A percentile compares a stretch with the other conserved stretches of the same genome.
phyloP scores from a whole-genome alignment of 2,113 vertebrate genomes.

The Muntiacus reevesi region DNA sequence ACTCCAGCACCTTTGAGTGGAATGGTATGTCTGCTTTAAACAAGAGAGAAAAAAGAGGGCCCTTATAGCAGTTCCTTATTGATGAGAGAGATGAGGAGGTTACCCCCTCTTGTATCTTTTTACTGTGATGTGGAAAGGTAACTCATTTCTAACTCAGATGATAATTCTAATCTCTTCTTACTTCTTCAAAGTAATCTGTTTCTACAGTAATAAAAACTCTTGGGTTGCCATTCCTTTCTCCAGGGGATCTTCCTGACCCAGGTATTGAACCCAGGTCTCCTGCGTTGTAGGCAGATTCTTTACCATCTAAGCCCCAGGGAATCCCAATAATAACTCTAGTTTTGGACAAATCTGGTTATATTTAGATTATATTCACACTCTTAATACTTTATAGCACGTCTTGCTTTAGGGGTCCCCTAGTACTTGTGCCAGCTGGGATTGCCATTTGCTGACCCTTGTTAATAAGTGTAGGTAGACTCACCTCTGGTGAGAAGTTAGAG shows the following conservation, averaged over 20 bases:
- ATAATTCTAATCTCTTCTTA: background rate
- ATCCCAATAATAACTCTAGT: background rate
- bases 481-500: background rate
- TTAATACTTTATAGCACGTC: background rate
- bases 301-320: background rate
- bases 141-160: background rate
- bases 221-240: background rate
- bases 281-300: background rate
- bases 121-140: background rate
- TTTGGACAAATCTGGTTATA: background rate
- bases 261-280: background rate
- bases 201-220: background rate
- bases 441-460: background rate
- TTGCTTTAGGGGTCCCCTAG: background rate
- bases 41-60: background rate
- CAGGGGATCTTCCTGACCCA: background rate
- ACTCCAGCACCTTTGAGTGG: slow-evolving; percentile 94
- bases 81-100: background rate
- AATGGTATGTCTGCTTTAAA: slow-evolving; percentile 87
- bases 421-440: background rate
- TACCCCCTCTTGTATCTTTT: background rate
- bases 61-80: background rate
- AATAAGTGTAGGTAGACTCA: background rate
- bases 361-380: background rate
- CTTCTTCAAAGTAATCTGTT: background rate